Evolutionary conservation across 2,888 invertebrate species (phyloP).

Genomic region (Platycnemis pennipes): DNA sequence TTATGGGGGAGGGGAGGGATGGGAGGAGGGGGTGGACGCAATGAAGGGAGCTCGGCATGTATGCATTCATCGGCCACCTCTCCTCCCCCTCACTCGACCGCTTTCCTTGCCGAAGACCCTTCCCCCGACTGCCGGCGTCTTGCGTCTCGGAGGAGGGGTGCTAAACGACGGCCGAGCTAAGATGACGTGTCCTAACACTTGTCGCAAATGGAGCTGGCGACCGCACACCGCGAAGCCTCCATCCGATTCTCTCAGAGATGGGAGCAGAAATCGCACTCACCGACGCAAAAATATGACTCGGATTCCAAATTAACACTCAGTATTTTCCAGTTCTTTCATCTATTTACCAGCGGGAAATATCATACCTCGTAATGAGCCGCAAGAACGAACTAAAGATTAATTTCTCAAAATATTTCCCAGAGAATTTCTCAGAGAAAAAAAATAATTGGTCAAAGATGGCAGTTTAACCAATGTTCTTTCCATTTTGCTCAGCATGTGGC

Average conservation of each 20-base stretch:
- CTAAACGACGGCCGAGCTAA: not conserved
- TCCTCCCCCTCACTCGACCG: not conserved
- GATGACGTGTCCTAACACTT: not conserved
- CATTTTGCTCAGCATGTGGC: too few species aligned
- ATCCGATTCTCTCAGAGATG: not conserved
- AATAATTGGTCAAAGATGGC: too few species aligned
- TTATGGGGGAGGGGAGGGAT: not conserved
- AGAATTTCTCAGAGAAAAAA: too few species aligned
- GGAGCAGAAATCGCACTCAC: not conserved
- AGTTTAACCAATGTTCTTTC: too few species aligned
- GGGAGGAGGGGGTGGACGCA: not conserved
- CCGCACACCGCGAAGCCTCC: not conserved
- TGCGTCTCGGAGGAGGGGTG: not conserved
- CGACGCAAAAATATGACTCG: not conserved
- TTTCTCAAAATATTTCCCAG: too few species aligned
- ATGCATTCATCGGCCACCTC: not conserved
- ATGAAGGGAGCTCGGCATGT: not conserved
- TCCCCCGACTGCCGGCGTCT: not conserved
- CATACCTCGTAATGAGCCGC: too few species aligned
- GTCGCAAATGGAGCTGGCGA: not conserved
- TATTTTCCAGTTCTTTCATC: too few species aligned
- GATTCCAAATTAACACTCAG: too few species aligned
- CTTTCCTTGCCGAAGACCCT: not conserved
- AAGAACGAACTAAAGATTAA: too few species aligned
- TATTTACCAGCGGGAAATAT: too few species aligned